These are phyloP conservation scores for Tetropium fuscum DNA, from an alignment of 2,888 invertebrate species.

Conservation along the genomic window DNA sequence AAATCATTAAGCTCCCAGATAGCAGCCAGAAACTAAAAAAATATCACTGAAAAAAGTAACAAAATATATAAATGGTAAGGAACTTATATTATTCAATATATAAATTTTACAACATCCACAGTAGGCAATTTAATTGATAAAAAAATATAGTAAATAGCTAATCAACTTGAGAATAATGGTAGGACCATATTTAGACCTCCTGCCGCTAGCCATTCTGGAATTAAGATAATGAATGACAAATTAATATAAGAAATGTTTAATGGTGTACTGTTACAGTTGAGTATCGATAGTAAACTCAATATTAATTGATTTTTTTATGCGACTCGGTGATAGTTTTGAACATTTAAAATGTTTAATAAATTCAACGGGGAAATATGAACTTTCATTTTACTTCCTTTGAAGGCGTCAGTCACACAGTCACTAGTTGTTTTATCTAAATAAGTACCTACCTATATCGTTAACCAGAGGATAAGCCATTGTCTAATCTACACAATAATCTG, in stretches of 20 bases:
- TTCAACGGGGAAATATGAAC: conserved; percentile 14
- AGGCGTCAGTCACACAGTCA: conserved; percentile 12
- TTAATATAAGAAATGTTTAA: background rate
- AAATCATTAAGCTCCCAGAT: too few species aligned
- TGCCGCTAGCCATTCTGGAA: background rate
- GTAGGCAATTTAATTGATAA: background rate
- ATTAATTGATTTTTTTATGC: background rate
- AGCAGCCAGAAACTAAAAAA: too few species aligned
- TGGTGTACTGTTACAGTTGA: too few species aligned
- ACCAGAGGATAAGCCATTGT: conserved; percentile 23
- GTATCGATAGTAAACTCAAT: too few species aligned
- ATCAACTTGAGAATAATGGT: too few species aligned
- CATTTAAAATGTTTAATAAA: conserved; percentile 5
- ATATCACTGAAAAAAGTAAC: too few species aligned
- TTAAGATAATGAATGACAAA: background rate
- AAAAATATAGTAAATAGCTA: too few species aligned
- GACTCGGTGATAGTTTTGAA: background rate
- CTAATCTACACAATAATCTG: conserved; percentile 12
- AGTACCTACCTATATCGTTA: conserved; percentile 15
- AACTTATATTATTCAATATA: too few species aligned
- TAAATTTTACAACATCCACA: too few species aligned
- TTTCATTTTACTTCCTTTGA: conserved; percentile 22
- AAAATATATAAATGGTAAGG: too few species aligned
- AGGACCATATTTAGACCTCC: conserved; percentile 9
- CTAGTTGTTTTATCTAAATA: conserved; percentile 14